Percentiles rank a stretch among this genome's conserved stretches.
phyloP scores from a whole-genome alignment of 2,888 invertebrate genomes.

The Agelastica alni region DNA sequence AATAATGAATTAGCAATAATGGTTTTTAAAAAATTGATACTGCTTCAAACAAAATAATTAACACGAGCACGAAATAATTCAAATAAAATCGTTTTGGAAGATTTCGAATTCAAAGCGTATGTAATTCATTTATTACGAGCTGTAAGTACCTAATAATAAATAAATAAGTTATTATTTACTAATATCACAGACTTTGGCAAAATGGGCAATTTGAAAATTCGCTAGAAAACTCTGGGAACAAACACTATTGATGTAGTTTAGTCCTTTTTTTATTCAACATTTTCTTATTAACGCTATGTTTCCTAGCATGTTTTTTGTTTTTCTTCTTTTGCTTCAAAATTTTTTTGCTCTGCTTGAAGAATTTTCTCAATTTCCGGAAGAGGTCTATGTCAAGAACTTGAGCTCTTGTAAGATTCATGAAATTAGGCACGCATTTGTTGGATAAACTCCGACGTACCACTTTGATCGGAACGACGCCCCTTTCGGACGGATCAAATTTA shows the following conservation, averaged over 20 bases:
- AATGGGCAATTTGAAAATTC: background rate
- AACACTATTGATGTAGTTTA: conserved; percentile 1
- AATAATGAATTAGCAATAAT: too few species aligned
- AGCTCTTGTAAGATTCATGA: conserved; percentile 60
- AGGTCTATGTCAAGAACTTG: conserved; percentile 66
- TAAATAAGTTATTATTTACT: conserved; percentile 23
- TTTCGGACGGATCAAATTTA: conserved; percentile 51
- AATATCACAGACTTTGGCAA: conserved; percentile 22
- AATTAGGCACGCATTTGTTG: conserved; percentile 41
- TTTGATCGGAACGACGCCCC: conserved; percentile 25
- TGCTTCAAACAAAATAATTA: too few species aligned
- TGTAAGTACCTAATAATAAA: conserved; percentile 26
- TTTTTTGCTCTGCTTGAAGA: conserved; percentile 57
- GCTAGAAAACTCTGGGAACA: background rate
- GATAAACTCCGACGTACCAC: conserved; percentile 35
- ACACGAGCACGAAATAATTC: too few species aligned
- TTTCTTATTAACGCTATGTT: conserved; percentile 1
- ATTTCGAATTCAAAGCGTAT: too few species aligned
- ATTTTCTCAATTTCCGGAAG: conserved; percentile 62
- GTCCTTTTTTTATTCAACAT: background rate
- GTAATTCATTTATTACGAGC: too few species aligned
- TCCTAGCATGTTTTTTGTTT: conserved; percentile 12
- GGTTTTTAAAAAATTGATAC: too few species aligned
- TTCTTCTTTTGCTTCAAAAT: conserved; percentile 44
- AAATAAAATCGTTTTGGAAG: too few species aligned